These are phyloP conservation scores for Patella pellucida DNA, from an alignment of 2,888 invertebrate genomes.

Conservation along the genomic window DNA sequence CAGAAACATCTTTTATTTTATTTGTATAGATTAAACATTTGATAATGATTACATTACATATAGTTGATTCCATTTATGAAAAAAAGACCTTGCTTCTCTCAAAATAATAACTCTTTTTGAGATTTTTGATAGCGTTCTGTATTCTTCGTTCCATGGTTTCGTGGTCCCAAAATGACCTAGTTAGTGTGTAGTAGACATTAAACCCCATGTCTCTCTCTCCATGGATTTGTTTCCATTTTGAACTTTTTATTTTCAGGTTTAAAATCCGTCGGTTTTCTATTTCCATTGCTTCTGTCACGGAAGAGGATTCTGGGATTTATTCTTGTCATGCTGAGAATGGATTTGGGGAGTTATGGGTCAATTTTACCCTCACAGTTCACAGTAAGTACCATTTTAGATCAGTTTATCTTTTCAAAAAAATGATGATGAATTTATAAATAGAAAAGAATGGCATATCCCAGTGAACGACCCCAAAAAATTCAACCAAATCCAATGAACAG, in stretches of 20 bases:
- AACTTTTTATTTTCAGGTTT: constrained; percentile 39
- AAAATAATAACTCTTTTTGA: neutral
- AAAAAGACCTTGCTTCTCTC: no score
- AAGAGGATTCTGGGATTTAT: constrained; percentile 50
- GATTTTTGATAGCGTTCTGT: neutral
- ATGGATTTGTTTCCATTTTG: neutral
- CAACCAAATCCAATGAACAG: no score
- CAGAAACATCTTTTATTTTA: no score
- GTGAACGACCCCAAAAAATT: no score
- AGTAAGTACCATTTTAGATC: constrained; percentile 23
- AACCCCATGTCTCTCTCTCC: neutral
- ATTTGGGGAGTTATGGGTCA: constrained; percentile 51
- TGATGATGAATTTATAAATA: no score
- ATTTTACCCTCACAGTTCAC: constrained; percentile 46
- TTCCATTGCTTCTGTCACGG: constrained; percentile 36
- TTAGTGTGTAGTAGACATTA: constrained; percentile 18
- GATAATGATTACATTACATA: no score
- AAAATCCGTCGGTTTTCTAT: constrained; percentile 44
- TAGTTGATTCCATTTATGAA: no score
- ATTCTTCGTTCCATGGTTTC: neutral
- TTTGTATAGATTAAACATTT: no score
- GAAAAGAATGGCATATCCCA: no score
- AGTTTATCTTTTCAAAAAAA: no score
- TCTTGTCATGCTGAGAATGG: constrained; percentile 51
- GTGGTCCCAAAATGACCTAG: constrained; percentile 31